Percentiles rank a stretch among this genome's conserved stretches.
These are phyloP conservation scores for Malurus melanocephalus DNA, from an alignment of 2,113 vertebrate genomes.

Conservation along the genomic window DNA sequence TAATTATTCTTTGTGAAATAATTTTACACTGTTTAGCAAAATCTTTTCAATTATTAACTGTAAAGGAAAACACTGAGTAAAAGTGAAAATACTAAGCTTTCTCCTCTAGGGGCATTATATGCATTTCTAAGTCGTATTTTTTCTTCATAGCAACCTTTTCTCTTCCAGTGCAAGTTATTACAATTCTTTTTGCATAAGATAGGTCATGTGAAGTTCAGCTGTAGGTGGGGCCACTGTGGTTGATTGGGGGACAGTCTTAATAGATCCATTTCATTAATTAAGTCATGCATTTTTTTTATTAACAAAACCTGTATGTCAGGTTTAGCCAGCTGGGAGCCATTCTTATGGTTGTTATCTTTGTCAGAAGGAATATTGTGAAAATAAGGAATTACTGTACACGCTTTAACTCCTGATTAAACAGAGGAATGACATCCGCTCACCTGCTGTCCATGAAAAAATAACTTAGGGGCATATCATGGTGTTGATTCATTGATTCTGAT, in stretches of 20 bases:
- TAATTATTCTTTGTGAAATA: constrained; percentile 62
- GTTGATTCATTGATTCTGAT: constrained; percentile 49
- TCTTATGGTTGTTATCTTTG: constrained; percentile 79
- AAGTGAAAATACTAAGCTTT: constrained; percentile 50
- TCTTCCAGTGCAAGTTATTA: constrained; percentile 76
- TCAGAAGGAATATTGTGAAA: constrained; percentile 81
- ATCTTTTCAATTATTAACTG: constrained; percentile 43
- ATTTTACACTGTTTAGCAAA: constrained; percentile 42
- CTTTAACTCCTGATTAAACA: constrained; percentile 80
- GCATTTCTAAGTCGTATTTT: constrained; percentile 61
- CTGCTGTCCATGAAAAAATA: constrained; percentile 62
- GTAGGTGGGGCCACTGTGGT: constrained; percentile 74
- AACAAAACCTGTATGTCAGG: constrained; percentile 81
- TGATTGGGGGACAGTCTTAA: constrained; percentile 77
- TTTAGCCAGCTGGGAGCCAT: constrained; percentile 76
- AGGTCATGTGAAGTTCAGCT: constrained; percentile 79
- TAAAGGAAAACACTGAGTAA: constrained; percentile 53
- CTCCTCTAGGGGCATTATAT: constrained; percentile 64
- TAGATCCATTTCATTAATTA: constrained; percentile 82
- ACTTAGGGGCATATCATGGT: constrained; percentile 65
- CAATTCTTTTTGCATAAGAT: constrained; percentile 77
- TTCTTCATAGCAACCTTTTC: constrained; percentile 62
- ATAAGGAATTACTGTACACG: constrained; percentile 73
- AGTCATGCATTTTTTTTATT: constrained; percentile 80
- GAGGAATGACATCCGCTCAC: constrained; percentile 59